Base-by-base conservation (phyloP, 2,113 vertebrate species). In the Burhinus oedicnemus region DNA sequence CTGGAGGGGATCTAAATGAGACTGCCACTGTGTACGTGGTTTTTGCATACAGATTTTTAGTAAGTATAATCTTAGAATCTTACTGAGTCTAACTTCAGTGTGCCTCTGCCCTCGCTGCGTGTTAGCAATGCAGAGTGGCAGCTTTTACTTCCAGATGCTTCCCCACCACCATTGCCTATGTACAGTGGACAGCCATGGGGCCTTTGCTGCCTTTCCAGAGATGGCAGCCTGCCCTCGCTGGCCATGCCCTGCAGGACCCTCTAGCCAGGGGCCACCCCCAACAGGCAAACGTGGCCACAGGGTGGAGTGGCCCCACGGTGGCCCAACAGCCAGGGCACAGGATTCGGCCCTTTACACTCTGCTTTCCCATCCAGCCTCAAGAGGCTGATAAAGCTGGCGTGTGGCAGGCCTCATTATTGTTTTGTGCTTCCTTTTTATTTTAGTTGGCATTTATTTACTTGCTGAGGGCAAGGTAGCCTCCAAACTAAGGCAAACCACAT, bases 401-500 rank as follows among this genome's bases (percentile, higher is more conserved):
- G 29, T 45, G 91, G 80, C 93, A 89, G 65, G 60, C 72, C 77
- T 92, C 95, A 27, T 83, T 55, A 92, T 78, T 96, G 91, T 82
- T 95, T 60, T 87, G 77, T 71, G 76, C 91, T 92, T 84, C 83
- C 68, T 89, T 81, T 90, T 90, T 96, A 89, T 96, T 97, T 97
- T 90, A 44, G 45, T 95, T 96, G 96, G 96, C 93, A 3, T 95
- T 97, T 97, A 95, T 95, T 96, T 96, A 95, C 83, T 89, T 74
- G 83, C 95, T 96, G 95, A 96, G 95, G 89, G 89, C 83, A 92
- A 95, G 94, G 91, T 89, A 97, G 87, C 77, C 85, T 97, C 95
- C 83, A 77, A 81, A 82, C 83, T 68, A 75, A 78, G 60, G 89
- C 86, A 92, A 95, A 95, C 94, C 51, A 0, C 91, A 81, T 52